Percentiles rank a stretch among this genome's conserved stretches.
Conservation (phyloP, 2,888 invertebrate species). For the Plagodis dolabraria region DNA sequence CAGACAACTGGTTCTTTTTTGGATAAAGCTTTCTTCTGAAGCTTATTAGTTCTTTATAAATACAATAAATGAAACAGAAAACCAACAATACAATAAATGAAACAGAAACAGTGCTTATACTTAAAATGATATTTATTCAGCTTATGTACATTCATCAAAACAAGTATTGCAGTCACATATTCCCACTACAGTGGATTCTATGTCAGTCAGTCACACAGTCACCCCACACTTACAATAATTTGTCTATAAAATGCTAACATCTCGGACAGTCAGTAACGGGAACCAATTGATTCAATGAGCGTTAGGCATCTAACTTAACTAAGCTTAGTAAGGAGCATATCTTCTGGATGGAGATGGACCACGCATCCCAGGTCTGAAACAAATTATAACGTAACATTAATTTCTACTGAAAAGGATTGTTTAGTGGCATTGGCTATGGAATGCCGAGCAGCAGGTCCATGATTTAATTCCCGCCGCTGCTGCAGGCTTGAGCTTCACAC, state of each 20-base stretch:
- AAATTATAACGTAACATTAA: constrained; percentile 32
- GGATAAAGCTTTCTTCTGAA: background rate
- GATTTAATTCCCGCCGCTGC: no score
- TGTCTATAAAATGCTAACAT: constrained; percentile 61
- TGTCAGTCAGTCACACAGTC: constrained; percentile 56
- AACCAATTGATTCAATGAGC: constrained; percentile 47
- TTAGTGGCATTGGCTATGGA: no score
- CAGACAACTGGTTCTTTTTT: background rate
- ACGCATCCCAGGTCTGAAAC: constrained; percentile 89
- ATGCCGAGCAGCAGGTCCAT: no score
- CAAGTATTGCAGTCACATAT: constrained; percentile 53
- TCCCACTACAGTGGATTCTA: constrained; percentile 46
- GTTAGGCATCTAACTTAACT: constrained; percentile 43
- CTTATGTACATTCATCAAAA: constrained; percentile 74
- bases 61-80: constrained; percentile 29
- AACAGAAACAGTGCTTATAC: constrained; percentile 52
- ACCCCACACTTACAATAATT: constrained; percentile 49
- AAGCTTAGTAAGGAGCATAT: constrained; percentile 91
- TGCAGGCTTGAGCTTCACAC: no score
- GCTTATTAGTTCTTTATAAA: background rate
- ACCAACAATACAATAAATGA: constrained; percentile 22
- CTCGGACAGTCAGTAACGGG: constrained; percentile 56
- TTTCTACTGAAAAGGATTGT: no score
- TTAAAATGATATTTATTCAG: constrained; percentile 76
- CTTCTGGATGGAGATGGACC: constrained; percentile 93